Base-by-base conservation (phyloP, 2,888 invertebrate genomes). In the Platycnemis pennipes region DNA sequence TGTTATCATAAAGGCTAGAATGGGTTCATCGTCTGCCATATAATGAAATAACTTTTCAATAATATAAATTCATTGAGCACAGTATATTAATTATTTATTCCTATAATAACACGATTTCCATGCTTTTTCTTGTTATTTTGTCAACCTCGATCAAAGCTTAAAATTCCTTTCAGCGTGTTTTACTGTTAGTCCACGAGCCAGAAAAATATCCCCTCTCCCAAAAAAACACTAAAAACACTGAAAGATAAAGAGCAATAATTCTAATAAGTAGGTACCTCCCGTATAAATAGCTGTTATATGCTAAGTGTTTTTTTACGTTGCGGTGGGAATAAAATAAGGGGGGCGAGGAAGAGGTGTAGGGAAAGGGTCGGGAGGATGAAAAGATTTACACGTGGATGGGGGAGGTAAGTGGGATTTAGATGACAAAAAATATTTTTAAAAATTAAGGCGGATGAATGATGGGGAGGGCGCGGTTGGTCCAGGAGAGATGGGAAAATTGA, bases 391-490 rank as follows among this genome's bases (percentile, higher is more conserved):
- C 77, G 26, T 37, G 77, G 77, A 16, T 16, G 77, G 37, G 77
- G 77, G 31, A 37, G 77, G 77, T 77, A 77, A 77, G 77, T 37
- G 77, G 77, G 77, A 77, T 77, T 77, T 77, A 77, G 77, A 77
- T 77, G 77, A 77, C 77, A 31, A 37, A 77, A 77, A 37, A 37
- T 37, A 63, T 53, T 16, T 63, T 8, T 53, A 63, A 26, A 26
- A 69, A 69, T 69, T 69, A 69, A 31, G n/a, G 69, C 69, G n/a
- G 31, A 22, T 31, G 69, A 69, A 69, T 69, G 13, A 69, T 31
- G 69, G n/a, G 69, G 7, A 69, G 69, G n/a, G 69, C 0, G 63
- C 26, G 26, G 26, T 63, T 63, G 63, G 63, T 63, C 63, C 63
- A 63, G 26, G 13, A 16, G 77, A 77, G 77, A 77, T 77, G 77